Conservation (phyloP, 1,140 invertebrate genomes). For the Drosophila repleta region DNA sequence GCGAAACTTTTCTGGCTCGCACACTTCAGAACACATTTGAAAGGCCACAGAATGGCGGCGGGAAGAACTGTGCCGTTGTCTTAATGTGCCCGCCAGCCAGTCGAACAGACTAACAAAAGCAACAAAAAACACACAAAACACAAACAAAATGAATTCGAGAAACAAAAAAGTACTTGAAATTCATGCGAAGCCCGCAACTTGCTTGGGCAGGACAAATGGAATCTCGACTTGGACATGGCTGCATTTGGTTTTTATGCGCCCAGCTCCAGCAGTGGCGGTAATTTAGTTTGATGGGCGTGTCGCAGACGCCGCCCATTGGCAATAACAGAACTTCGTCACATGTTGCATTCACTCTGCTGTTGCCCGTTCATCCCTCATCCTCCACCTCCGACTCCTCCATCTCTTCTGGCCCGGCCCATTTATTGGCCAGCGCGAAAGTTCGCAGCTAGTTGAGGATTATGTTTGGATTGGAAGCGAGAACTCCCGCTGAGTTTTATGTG, state of each 20-base stretch:
- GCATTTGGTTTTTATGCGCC: conserved; percentile 38
- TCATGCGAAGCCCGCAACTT: conserved; percentile 61
- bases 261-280: conserved; percentile 37
- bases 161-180: conserved; percentile 52
- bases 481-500: conserved; percentile 71
- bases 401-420: conserved; percentile 19
- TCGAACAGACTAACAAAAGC: conserved; percentile 2
- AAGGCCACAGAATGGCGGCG: conserved; percentile 29
- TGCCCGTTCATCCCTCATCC: too few species aligned
- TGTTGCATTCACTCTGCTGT: conserved; percentile 57
- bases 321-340: conserved; percentile 59
- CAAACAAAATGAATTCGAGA: conserved; percentile 4
- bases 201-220: conserved; percentile 23
- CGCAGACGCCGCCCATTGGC: conserved; percentile 51
- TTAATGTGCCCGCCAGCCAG: conserved; percentile 40
- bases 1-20: conserved; percentile 27
- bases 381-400: not conserved
- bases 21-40: conserved; percentile 45
- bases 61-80: conserved; percentile 30
- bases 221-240: conserved; percentile 34
- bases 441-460: conserved; percentile 49
- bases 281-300: conserved; percentile 80
- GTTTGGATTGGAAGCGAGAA: conserved; percentile 9
- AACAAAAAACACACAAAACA: not conserved
- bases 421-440: conserved; percentile 25